These are phyloP conservation scores for Enteromius fasciolatus DNA, from an alignment of 2,797 vertebrate genomes.

Conservation along the genomic window DNA sequence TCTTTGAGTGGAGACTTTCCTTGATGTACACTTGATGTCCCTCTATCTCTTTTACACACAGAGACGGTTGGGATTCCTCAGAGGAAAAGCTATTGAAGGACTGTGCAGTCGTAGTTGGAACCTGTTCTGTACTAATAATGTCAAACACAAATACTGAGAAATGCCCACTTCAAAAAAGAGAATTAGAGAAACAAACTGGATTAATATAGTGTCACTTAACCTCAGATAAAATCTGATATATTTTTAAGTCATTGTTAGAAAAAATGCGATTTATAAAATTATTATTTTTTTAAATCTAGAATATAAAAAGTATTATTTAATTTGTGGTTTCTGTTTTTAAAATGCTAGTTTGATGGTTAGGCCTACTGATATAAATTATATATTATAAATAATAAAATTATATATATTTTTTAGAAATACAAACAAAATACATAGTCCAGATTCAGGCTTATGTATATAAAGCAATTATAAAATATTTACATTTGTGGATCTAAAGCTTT, in stretches of 20 bases:
- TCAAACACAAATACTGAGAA: constrained; percentile 15
- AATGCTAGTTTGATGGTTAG: background rate
- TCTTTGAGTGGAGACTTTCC: constrained; percentile 26
- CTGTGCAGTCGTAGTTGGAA: background rate
- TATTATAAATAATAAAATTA: too few species aligned
- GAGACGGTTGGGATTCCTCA: constrained; percentile 5
- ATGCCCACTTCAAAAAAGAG: background rate
- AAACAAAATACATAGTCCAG: constrained; percentile 1
- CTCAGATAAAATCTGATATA: background rate
- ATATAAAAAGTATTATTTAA: background rate
- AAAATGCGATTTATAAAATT: background rate
- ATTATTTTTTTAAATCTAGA: too few species aligned
- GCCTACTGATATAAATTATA: background rate
- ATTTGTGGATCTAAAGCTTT: constrained; percentile 9
- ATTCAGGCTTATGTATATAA: constrained; percentile 9
- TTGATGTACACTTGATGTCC: constrained; percentile 32
- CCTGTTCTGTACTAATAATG: background rate
- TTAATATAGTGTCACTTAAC: background rate
- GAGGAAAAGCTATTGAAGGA: constrained; percentile 2
- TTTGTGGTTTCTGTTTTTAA: background rate
- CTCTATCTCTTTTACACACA: constrained; percentile 36
- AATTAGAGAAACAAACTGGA: background rate
- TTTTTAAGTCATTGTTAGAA: background rate
- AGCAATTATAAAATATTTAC: constrained; percentile 11
- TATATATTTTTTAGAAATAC: background rate